Evolutionary conservation across 2,113 vertebrate species (phyloP).

Genomic region (Gasterosteus nipponicus): DNA sequence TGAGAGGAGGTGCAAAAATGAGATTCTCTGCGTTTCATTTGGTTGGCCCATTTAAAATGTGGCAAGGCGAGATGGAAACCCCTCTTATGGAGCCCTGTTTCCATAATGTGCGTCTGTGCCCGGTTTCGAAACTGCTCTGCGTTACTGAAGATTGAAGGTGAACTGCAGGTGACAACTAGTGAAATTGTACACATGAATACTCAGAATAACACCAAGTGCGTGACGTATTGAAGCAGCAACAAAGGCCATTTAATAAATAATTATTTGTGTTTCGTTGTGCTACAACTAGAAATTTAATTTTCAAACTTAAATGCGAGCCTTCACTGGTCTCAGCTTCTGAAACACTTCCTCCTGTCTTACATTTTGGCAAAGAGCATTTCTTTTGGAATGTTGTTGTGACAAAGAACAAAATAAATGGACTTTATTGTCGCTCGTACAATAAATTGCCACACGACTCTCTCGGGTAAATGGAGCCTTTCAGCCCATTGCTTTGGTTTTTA

Average conservation of each 20-base stretch:
- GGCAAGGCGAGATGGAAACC: constrained; percentile 28
- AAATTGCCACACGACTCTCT: not conserved
- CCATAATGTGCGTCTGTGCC: constrained; percentile 4
- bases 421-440: not conserved
- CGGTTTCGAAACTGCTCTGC: not conserved
- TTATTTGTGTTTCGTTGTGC: not conserved
- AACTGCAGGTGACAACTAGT: not conserved
- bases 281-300: not conserved
- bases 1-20: constrained; percentile 46
- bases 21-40: constrained; percentile 38
- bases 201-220: not conserved
- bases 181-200: not conserved
- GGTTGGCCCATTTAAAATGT: constrained; percentile 36
- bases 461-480: not conserved
- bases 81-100: constrained; percentile 13
- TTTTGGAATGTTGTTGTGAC: not conserved
- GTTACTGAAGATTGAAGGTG: not conserved
- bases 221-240: not conserved
- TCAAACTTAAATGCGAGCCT: not conserved
- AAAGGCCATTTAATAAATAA: not conserved
- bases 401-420: not conserved
- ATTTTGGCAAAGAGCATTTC: not conserved
- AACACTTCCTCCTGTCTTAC: not conserved
- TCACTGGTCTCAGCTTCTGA: not conserved
- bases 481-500: not conserved